A percentile compares a stretch with the other conserved stretches of the same genome.
phyloP scores from a whole-genome alignment of 2,113 vertebrate species.

The Cinclus mexicanus region DNA sequence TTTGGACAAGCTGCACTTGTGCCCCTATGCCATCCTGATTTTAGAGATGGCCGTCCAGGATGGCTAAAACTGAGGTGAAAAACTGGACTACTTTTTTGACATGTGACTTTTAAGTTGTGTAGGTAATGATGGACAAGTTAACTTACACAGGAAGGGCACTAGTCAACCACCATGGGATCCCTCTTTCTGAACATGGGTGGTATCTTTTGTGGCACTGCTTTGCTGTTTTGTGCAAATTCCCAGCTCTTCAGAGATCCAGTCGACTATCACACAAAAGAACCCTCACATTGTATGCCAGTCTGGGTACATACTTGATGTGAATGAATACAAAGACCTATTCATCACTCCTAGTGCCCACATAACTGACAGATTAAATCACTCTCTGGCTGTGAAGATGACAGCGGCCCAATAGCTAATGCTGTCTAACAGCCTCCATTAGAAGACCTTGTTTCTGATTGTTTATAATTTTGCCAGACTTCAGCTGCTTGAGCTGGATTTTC shows the following conservation, averaged over 20 bases:
- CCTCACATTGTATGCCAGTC: background rate
- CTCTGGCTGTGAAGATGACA: conserved; percentile 29
- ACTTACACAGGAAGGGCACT: background rate
- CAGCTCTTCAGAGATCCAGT: background rate
- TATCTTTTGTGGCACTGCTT: background rate
- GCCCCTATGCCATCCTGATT: background rate
- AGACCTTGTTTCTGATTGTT: background rate
- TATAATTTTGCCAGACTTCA: conserved; percentile 15
- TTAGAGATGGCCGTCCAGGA: background rate
- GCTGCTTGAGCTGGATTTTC: conserved; percentile 32
- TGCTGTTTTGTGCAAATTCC: background rate
- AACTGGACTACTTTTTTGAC: background rate
- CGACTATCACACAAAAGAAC: background rate
- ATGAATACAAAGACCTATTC: conserved; percentile 49
- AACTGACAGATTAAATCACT: conserved; percentile 54
- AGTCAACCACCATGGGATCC: background rate
- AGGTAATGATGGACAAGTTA: background rate
- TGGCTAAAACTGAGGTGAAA: background rate
- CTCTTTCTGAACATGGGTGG: background rate
- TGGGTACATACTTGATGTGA: background rate
- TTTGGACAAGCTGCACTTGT: background rate
- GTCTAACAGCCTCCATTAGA: conserved; percentile 26
- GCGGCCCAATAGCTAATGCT: conserved; percentile 9
- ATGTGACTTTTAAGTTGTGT: background rate
- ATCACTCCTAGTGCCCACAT: conserved; percentile 16